Conservation (phyloP, 2,888 invertebrate genomes). For the Tetropium fuscum region DNA sequence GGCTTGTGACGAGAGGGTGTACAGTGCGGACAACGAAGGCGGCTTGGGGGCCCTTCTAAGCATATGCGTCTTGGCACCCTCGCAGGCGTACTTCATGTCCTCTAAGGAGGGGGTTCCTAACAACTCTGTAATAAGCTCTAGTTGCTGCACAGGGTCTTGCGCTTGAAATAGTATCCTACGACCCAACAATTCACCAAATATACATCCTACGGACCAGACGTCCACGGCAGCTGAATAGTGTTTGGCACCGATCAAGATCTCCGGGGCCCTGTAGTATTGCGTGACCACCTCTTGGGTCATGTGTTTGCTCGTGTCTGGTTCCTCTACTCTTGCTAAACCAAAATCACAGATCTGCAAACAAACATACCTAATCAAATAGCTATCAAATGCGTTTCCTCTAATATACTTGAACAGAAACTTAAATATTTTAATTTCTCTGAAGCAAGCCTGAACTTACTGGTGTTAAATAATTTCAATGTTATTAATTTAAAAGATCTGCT, state of each 20-base stretch:
- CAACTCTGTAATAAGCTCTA: constrained; percentile 97
- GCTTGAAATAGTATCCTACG: constrained; percentile 90
- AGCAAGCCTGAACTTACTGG: no score
- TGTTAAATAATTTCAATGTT: no score
- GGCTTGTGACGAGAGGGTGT: constrained; percentile 89
- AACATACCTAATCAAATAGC: not conserved
- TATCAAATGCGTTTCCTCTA: no score
- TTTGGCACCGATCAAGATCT: constrained; percentile 98
- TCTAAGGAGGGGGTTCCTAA: constrained; percentile 95
- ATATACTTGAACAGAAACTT: no score
- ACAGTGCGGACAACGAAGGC: constrained; percentile 89
- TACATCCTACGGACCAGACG: constrained; percentile 99
- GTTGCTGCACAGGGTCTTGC: constrained; percentile 95
- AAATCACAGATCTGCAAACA: constrained; percentile 94
- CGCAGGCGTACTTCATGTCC: constrained; percentile 98
- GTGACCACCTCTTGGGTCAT: constrained; percentile 99
- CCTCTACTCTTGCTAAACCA: constrained; percentile 97
- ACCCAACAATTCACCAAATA: constrained; percentile 97
- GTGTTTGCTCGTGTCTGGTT: constrained; percentile 90
- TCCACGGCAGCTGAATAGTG: constrained; percentile 98
- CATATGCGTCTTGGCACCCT: constrained; percentile 94
- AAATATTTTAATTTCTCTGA: not conserved
- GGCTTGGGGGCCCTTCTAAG: constrained; percentile 88
- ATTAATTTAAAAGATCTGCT: no score
- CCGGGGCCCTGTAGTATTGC: constrained; percentile 99